Evolutionary conservation across 2,888 invertebrate genomes (phyloP).

Genomic region (Lasius platythorax): DNA sequence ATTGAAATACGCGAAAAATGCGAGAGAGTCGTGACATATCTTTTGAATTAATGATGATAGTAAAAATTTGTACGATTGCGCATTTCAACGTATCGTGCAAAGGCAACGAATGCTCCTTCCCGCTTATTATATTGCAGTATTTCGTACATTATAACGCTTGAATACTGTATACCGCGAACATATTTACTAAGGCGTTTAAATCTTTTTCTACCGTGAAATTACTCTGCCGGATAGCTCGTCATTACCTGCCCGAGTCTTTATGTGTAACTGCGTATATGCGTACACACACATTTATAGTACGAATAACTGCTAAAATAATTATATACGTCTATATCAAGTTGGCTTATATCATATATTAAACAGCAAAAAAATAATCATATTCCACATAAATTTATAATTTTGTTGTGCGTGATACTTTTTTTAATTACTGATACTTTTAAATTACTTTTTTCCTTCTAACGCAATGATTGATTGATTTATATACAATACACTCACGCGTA

Average conservation of each 20-base stretch:
- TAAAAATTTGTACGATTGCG: not conserved
- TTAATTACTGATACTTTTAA: too few species aligned
- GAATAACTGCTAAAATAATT: conserved; percentile 41
- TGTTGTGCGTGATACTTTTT: not conserved
- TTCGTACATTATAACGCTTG: conserved; percentile 30
- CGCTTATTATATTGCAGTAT: conserved; percentile 24
- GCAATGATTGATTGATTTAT: not conserved
- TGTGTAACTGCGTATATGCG: conserved; percentile 5
- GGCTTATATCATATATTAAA: not conserved
- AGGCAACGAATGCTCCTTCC: not conserved
- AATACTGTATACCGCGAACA: not conserved
- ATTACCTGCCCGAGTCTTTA: conserved; percentile 56
- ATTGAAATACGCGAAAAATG: not conserved
- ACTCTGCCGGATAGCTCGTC: conserved; percentile 63
- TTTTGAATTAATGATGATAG: not conserved
- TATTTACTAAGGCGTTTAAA: conserved; percentile 55
- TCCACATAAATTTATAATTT: not conserved
- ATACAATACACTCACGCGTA: too few species aligned
- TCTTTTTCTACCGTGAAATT: conserved; percentile 64
- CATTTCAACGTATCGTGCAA: not conserved
- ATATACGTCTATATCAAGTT: not conserved
- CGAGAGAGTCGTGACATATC: not conserved
- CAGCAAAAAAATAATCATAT: not conserved
- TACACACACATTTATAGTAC: conserved; percentile 27
- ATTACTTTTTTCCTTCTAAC: not conserved